Conservation (phyloP, 1,140 invertebrate species). For the Leptinotarsa undecemlineata region DNA sequence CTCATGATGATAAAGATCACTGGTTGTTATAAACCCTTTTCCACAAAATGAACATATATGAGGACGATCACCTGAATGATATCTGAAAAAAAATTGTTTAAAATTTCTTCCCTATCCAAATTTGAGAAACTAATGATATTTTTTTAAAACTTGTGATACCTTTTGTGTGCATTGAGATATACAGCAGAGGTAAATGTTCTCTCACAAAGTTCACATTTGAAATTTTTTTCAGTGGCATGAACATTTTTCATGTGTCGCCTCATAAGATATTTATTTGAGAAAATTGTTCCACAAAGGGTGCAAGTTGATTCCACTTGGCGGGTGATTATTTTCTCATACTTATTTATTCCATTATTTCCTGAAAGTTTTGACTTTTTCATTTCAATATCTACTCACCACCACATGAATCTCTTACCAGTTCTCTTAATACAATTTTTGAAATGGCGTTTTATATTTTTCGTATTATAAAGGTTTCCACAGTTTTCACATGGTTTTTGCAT, state of each 20-base stretch:
- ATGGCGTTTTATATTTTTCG: constrained; percentile 26
- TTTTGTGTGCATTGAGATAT: constrained; percentile 69
- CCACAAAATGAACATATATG: constrained; percentile 69
- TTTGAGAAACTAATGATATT: background rate
- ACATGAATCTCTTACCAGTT: background rate
- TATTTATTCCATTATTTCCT: constrained; percentile 3
- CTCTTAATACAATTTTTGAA: constrained; percentile 23
- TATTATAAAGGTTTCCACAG: constrained; percentile 26
- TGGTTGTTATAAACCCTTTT: constrained; percentile 64
- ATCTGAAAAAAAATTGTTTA: constrained; percentile 6
- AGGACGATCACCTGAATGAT: constrained; percentile 60
- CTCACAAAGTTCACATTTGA: constrained; percentile 70
- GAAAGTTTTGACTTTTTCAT: background rate
- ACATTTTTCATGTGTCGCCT: constrained; percentile 42
- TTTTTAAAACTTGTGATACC: constrained; percentile 54
- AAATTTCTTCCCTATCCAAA: background rate
- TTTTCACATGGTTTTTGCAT: constrained; percentile 25
- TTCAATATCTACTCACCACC: background rate
- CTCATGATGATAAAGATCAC: constrained; percentile 47
- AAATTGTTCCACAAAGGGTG: constrained; percentile 36
- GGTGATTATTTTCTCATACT: background rate
- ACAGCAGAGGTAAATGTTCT: constrained; percentile 73
- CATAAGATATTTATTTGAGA: constrained; percentile 43
- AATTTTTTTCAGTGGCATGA: constrained; percentile 66
- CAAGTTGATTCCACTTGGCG: constrained; percentile 6